Conservation (phyloP, 2,888 invertebrate species). For the Cryptocephalus moraei region DNA sequence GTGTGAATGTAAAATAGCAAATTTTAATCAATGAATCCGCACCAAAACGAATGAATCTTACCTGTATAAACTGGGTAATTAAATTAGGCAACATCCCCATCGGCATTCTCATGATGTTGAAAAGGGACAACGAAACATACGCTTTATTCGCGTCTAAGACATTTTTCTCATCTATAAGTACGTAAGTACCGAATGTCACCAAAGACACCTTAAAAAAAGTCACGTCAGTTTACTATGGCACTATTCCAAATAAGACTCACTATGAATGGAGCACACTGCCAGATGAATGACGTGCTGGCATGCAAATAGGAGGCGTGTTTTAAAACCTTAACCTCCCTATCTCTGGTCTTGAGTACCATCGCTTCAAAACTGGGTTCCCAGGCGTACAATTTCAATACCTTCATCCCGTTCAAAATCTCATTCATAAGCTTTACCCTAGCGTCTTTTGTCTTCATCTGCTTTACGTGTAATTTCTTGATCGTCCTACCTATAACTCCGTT, state of each 20-base stretch:
- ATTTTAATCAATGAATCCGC: background rate
- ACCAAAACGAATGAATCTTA: slow-evolving; percentile 43
- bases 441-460: slow-evolving; percentile 46
- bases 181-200: slow-evolving; percentile 82
- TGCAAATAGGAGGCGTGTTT: slow-evolving; percentile 45
- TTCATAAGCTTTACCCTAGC: slow-evolving; percentile 47
- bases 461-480: slow-evolving; percentile 38
- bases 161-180: slow-evolving; percentile 73
- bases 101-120: slow-evolving; percentile 95
- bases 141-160: slow-evolving; percentile 81
- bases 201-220: slow-evolving; percentile 63
- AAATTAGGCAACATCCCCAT: slow-evolving; percentile 94
- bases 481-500: slow-evolving; percentile 37
- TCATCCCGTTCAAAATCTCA: slow-evolving; percentile 47
- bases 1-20: background rate
- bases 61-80: slow-evolving; percentile 84
- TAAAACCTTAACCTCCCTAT: slow-evolving; percentile 46
- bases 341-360: slow-evolving; percentile 45
- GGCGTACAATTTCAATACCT: slow-evolving; percentile 49
- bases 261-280: slow-evolving; percentile 52
- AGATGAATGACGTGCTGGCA: slow-evolving; percentile 47
- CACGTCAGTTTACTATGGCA: too few species aligned
- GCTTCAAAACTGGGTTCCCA: slow-evolving; percentile 51
- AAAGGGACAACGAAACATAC: slow-evolving; percentile 92
- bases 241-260: slow-evolving; percentile 28